phyloP scores from a whole-genome alignment of 2,797 vertebrate species.

The Ctenochaetus hawaiiensis region DNA sequence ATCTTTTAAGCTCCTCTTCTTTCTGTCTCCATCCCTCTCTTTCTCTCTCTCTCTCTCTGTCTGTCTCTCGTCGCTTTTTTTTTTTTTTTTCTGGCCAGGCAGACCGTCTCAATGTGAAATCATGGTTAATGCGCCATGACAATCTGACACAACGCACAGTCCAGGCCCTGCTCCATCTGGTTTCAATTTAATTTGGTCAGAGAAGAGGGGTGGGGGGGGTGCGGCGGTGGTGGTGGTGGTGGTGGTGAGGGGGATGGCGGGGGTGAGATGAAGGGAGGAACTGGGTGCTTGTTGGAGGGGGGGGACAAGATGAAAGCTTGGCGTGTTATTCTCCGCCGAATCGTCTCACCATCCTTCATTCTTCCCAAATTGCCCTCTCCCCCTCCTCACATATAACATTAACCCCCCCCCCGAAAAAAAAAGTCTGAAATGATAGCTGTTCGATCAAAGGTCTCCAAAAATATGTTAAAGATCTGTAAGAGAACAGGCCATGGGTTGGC shows the following conservation, averaged over 20 bases:
- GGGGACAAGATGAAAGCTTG: conserved; percentile 84
- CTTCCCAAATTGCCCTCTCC: conserved; percentile 83
- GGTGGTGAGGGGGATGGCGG: conserved; percentile 51
- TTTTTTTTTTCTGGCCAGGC: conserved; percentile 65
- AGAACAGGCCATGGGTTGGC: conserved; percentile 86
- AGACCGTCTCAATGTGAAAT: conserved; percentile 81
- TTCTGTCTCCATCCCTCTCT: conserved; percentile 32
- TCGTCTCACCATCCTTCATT: conserved; percentile 87
- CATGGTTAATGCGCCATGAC: conserved; percentile 78
- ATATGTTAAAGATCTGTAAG: conserved; percentile 88
- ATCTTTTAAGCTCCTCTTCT: no score
- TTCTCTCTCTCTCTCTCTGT: conserved; percentile 44
- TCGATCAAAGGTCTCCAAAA: conserved; percentile 89
- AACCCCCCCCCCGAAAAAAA: conserved; percentile 69
- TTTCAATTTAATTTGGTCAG: conserved; percentile 88
- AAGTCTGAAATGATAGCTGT: conserved; percentile 87
- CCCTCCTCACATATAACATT: conserved; percentile 77
- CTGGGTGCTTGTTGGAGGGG: conserved; percentile 49
- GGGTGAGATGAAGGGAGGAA: conserved; percentile 66
- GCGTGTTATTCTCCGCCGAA: conserved; percentile 83
- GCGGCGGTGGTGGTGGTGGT: conserved; percentile 3
- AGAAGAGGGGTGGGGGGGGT: conserved; percentile 42
- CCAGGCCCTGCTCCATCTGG: conserved; percentile 85
- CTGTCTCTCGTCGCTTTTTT: conserved; percentile 18
- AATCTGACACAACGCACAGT: conserved; percentile 82